Base-by-base conservation (phyloP, 1,140 invertebrate genomes). In the Gryon sp. region DNA sequence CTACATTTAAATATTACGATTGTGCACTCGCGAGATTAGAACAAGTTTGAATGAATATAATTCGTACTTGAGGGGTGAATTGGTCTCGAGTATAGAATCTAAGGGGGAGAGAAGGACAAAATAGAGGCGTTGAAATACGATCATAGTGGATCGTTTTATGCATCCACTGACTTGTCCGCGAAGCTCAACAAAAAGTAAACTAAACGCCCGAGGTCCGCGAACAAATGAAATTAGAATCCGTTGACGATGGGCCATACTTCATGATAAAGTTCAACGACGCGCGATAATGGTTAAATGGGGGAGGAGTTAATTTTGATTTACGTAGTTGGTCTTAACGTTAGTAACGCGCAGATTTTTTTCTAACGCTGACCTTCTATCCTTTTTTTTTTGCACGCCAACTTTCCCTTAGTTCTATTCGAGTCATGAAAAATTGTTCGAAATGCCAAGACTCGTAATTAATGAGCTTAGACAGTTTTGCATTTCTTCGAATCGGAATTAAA, bases 221-320 rank as follows among this genome's bases (percentile, higher is more conserved):
- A 53, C 40, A 53, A 62, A 63, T 53, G 53, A 66, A 75, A 68
- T 75, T 75, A 75, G 62, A 66, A 62, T 55, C 50, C 72, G 57
- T 55, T 32, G 63, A 75, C 32, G 62, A 63, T 52, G 43, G 41
- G 55, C 20, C 72, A 55, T 69, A 62, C 63, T 63, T 76, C 60
- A 76, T 69, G 62, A 69, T 55, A 69, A 63, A 63, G 46, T 69
- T 76, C 48, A 68, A 57, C 72, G 63, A 55, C 41, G 57, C 57
- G 34, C 41, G 63, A 76, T 62, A 69, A 69, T 41, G 50, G 50
- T 60, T 69, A 63, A 46, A 57, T 16, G 43, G 48, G 57, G 55
- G 36, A 34, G 50, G 59, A 57, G 63, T 69, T 76, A 69, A 69
- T 76, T 76, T 76, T 68, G 55, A 76, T 76, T 68, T 57, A 76